A percentile compares a stretch with the other conserved stretches of the same genome.
phyloP scores from a whole-genome alignment of 1,140 invertebrate species.

The Cotesia typhae region DNA sequence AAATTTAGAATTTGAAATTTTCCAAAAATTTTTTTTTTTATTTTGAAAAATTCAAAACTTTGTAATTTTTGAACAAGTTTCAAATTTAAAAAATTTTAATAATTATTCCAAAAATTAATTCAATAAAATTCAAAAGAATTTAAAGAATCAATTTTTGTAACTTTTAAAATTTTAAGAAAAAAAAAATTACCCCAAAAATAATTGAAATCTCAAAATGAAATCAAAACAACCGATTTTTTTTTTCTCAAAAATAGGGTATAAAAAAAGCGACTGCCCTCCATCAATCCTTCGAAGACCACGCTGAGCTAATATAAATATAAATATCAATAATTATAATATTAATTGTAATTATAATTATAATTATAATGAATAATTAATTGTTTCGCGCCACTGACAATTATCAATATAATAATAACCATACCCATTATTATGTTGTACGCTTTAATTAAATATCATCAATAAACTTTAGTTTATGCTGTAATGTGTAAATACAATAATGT shows the following conservation, averaged over 20 bases:
- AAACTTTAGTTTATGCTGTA: slow-evolving; percentile 34
- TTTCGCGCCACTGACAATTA: not conserved
- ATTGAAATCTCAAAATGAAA: too few relatives aligned
- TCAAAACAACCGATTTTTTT: too few relatives aligned
- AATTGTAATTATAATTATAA: slow-evolving; percentile 17
- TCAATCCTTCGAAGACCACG: slow-evolving; percentile 28
- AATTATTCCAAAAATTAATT: too few relatives aligned
- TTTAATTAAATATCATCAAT: not conserved
- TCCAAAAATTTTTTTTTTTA: too few relatives aligned
- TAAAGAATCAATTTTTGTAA: too few relatives aligned
- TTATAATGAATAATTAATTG: slow-evolving; percentile 8
- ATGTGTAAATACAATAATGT: slow-evolving; percentile 49
- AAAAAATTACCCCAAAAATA: slow-evolving; percentile 8
- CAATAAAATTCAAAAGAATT: too few relatives aligned
- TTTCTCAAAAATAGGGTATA: too few relatives aligned
- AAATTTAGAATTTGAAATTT: too few relatives aligned
- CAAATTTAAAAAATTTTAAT: too few relatives aligned
- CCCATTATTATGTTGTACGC: too few relatives aligned
- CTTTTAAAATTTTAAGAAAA: not conserved
- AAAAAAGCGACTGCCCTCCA: slow-evolving; percentile 21
- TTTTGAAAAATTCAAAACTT: too few relatives aligned
- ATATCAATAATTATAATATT: not conserved
- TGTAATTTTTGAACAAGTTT: too few relatives aligned
- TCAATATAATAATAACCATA: not conserved
- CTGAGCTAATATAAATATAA: slow-evolving; percentile 22